These are phyloP conservation scores for Poecilia gillii DNA, from an alignment of 2,797 vertebrate species.

Conservation along the genomic window DNA sequence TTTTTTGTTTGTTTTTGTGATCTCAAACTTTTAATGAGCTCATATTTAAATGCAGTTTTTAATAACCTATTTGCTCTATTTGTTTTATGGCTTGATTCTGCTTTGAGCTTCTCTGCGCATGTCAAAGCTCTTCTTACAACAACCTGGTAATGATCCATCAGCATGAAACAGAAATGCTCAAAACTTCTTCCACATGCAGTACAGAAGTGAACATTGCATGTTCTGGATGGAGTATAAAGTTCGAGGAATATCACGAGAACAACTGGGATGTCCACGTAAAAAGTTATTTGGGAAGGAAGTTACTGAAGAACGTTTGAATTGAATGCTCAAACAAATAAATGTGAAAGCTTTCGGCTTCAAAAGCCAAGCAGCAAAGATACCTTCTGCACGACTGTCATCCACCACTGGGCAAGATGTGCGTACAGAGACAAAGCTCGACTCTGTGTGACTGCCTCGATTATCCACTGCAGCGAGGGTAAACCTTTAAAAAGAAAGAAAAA, in stretches of 20 bases:
- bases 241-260: neutral
- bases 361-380: slow-evolving; percentile 69
- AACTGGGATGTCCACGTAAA: neutral
- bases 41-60: neutral
- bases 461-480: slow-evolving; percentile 95
- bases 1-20: neutral
- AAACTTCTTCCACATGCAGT: neutral
- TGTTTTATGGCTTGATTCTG: neutral
- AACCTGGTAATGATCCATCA: neutral
- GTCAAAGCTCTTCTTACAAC: neutral
- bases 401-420: slow-evolving; percentile 95
- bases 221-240: neutral
- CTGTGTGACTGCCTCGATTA: slow-evolving; percentile 91
- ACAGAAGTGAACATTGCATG: neutral
- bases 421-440: slow-evolving; percentile 90
- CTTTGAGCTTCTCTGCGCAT: neutral
- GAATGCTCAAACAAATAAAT: neutral
- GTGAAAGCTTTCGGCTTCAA: neutral
- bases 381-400: slow-evolving; percentile 96
- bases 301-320: neutral
- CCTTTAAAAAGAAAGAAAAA: slow-evolving; percentile 66
- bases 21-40: neutral
- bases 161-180: neutral
- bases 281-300: neutral
- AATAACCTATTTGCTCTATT: neutral